Conservation (phyloP, 2,888 invertebrate genomes). For the Drosophila emarginata region DNA sequence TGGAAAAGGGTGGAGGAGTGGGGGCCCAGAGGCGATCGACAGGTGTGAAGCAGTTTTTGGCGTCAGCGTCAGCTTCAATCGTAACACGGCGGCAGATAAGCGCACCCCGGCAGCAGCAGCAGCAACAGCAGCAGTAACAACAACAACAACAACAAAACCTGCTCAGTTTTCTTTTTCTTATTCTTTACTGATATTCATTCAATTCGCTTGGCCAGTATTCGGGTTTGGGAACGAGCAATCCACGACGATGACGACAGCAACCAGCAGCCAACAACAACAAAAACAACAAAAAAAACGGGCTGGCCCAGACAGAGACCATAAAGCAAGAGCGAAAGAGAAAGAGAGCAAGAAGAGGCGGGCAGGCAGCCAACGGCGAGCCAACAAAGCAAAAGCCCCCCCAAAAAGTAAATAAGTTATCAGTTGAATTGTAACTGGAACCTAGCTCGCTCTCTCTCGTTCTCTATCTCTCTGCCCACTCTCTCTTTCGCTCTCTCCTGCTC, state of each 20-base stretch:
- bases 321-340: slow-evolving; percentile 7
- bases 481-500: neutral
- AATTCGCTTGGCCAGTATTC: slow-evolving; percentile 61
- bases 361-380: slow-evolving; percentile 54
- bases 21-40: slow-evolving; percentile 34
- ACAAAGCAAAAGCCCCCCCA: slow-evolving; percentile 51
- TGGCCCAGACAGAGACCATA: slow-evolving; percentile 23
- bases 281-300: slow-evolving; percentile 33
- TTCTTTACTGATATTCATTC: slow-evolving; percentile 60
- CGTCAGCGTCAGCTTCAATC: slow-evolving; percentile 55
- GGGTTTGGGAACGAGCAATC: slow-evolving; percentile 24
- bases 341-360: slow-evolving; percentile 18
- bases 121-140: neutral
- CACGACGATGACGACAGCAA: slow-evolving; percentile 23
- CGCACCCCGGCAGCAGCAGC: neutral
- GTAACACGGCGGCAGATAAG: slow-evolving; percentile 67
- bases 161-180: slow-evolving; percentile 37
- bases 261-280: slow-evolving; percentile 23
- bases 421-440: slow-evolving; percentile 70
- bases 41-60: slow-evolving; percentile 65
- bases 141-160: slow-evolving; percentile 47
- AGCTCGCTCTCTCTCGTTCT: slow-evolving; percentile 2
- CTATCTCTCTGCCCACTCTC: neutral
- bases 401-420: slow-evolving; percentile 77
- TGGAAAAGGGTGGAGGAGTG: slow-evolving; percentile 5